Conservation (phyloP, 2,888 invertebrate species). For the Ernsta delagoae region DNA sequence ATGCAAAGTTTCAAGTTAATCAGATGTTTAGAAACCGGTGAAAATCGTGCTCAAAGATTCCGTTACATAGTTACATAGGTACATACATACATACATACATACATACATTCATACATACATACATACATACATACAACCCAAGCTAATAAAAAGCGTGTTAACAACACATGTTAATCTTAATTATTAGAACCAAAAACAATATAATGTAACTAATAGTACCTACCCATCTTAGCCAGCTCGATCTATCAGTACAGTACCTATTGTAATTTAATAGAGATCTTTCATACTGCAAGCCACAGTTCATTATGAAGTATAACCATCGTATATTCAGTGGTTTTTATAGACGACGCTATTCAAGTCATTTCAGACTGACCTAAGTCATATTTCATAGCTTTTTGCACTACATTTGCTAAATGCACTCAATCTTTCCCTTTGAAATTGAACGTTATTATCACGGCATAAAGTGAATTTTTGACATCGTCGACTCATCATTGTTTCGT, state of each 20-base stretch:
- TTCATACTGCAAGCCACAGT: slow-evolving; percentile 19
- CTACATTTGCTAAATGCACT: slow-evolving; percentile 33
- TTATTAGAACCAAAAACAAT: too few species aligned
- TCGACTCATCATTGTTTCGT: slow-evolving; percentile 43
- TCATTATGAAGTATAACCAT: slow-evolving; percentile 28
- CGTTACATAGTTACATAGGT: too few species aligned
- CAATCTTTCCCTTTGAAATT: slow-evolving; percentile 14
- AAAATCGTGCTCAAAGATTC: too few species aligned
- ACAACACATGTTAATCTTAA: too few species aligned
- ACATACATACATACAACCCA: too few species aligned
- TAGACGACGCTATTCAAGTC: slow-evolving; percentile 41
- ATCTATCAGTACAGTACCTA: neutral
- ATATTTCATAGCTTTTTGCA: slow-evolving; percentile 46
- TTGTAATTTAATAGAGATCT: slow-evolving; percentile 21
- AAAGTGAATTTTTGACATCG: slow-evolving; percentile 37
- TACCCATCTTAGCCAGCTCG: too few species aligned
- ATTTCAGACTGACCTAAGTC: slow-evolving; percentile 42
- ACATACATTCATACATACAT: too few species aligned
- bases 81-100: too few species aligned
- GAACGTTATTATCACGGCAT: slow-evolving; percentile 22
- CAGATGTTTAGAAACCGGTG: too few species aligned
- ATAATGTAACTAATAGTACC: too few species aligned
- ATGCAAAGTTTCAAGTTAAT: too few species aligned
- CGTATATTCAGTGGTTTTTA: slow-evolving; percentile 31
- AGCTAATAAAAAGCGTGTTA: too few species aligned